Evolutionary conservation across 2,888 invertebrate genomes (phyloP), one percentile per base, ranked within the genome.

Genomic region (Meghimatium bilineatum): DNA sequence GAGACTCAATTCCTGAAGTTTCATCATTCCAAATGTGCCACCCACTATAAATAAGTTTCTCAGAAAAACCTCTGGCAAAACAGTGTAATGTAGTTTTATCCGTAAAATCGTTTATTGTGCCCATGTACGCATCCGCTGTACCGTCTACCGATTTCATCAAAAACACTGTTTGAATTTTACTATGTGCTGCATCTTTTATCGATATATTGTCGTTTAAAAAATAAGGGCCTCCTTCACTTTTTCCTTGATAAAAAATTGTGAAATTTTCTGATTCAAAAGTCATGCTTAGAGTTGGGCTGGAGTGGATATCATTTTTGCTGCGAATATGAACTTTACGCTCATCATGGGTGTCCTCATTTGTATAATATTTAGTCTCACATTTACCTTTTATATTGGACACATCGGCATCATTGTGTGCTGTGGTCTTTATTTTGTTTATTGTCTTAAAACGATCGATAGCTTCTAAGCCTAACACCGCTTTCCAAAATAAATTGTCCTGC

Each of bases 21-120:
- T 38, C 71, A 38, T 71, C 26, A 23, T 36, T 32, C 71, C 71
- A 71, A 23, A 8, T 26, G 38, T 71, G 71, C 71, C 71, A 71
- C 0, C 71, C 71, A 23, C 38, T 38, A 32, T 71, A 71, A 20
- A 71, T 71, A 20, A 71, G 23, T 1, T 71, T 36, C 12, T n/a
- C 26, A 38, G 71, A 17, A 1, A 23, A 20, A 1, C 38, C 38
- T 23, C 20, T 36, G 71, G 38, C 71, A 23, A 71, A 32, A 26
- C 71, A 71, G 38, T 71, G 26, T 26, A 71, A 26, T 1, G 23
- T 38, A 5, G 26, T 36, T 10, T 36, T 26, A 1, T 71, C 38
- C 14, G 38, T 6, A 23, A 71, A 6, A 36, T 36, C 38, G 3
- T 26, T 38, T 23, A 20, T 26, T 5, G 36, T 38, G 20, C 20